Percentiles rank a stretch among this genome's conserved stretches.
Conservation (phyloP, 2,888 invertebrate genomes). For the Ecdyonurus torrentis region DNA sequence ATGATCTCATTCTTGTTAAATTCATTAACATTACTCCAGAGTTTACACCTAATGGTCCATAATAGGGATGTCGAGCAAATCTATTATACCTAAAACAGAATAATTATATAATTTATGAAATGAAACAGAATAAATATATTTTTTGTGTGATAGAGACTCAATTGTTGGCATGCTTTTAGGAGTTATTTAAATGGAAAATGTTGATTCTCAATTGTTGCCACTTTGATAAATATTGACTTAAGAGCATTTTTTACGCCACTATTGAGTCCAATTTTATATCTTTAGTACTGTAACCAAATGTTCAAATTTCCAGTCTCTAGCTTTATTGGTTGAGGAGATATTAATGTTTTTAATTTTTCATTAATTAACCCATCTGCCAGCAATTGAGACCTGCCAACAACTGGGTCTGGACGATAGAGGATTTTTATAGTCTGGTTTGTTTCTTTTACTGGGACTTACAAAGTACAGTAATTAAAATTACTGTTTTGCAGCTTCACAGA, state of each 20-base stretch:
- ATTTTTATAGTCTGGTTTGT: not conserved
- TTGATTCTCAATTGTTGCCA: too few species aligned
- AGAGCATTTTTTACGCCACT: too few species aligned
- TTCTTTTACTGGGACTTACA: too few species aligned
- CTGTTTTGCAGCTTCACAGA: too few species aligned
- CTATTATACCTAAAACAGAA: constrained; percentile 47
- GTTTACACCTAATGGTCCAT: constrained; percentile 74
- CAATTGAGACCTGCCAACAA: too few species aligned
- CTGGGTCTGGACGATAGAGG: not conserved
- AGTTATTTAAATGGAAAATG: too few species aligned
- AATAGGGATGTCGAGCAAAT: constrained; percentile 89
- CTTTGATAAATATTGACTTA: too few species aligned
- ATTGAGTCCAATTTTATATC: too few species aligned
- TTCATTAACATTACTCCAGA: constrained; percentile 98
- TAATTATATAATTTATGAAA: not conserved
- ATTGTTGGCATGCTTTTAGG: too few species aligned
- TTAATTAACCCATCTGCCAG: not conserved
- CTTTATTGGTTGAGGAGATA: too few species aligned
- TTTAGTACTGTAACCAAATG: not conserved
- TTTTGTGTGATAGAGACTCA: too few species aligned
- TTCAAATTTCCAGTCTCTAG: not conserved
- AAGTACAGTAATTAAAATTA: too few species aligned
- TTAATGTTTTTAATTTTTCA: not conserved
- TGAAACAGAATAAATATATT: not conserved
- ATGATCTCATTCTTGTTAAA: constrained; percentile 71